Evolutionary conservation across 2,888 invertebrate species (phyloP), one percentile per base, ranked within the genome.

Genomic region (Dione vanillae): DNA sequence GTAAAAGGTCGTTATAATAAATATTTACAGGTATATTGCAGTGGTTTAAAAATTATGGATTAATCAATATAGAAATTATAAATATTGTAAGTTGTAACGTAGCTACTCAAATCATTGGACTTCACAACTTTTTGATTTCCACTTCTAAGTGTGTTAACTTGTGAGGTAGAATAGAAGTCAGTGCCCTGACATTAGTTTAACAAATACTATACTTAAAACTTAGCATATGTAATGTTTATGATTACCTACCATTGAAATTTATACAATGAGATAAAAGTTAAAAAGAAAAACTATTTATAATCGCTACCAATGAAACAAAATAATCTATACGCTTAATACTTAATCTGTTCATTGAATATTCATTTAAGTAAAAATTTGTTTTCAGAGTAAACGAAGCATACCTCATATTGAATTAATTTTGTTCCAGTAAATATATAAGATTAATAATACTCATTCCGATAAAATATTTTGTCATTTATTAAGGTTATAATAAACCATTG

Each of bases 301-400:
- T 10, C 16, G 37, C 35, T 37, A 54, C 35, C 11, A 37, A 54
- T 37, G 37, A 16, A 54, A 16, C 40, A 37, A 56, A 56, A 56
- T 56, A 56, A 56, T 19, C 11, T 40, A 16, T 37, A 16, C 11
- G 16, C 37, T 40, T 40, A 56, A 19, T 40, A 20, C 27, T 9
- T 52, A 54, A 35, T 12, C n/a, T 35, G 35, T 16, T 61, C 27
- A 61, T 61, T 61, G 61, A 45, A 61, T 35, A 61, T 11, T 61
- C 45, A 0, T 27, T 45, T 27, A 16, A 11, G 35, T n/a, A 45
- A 16, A 45, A 2, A 35, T 45, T 16, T 61, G 16, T 61, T 61
- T 61, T n/a, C 7, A 35, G 2, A 35, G 12, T 11, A 35, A 61
- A 45, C 35, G 61, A 45, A 61, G 59, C 45, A n/a, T 35, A 54